phyloP scores from a whole-genome alignment of 1,140 invertebrate genomes.

The Eupeodes corollae region DNA sequence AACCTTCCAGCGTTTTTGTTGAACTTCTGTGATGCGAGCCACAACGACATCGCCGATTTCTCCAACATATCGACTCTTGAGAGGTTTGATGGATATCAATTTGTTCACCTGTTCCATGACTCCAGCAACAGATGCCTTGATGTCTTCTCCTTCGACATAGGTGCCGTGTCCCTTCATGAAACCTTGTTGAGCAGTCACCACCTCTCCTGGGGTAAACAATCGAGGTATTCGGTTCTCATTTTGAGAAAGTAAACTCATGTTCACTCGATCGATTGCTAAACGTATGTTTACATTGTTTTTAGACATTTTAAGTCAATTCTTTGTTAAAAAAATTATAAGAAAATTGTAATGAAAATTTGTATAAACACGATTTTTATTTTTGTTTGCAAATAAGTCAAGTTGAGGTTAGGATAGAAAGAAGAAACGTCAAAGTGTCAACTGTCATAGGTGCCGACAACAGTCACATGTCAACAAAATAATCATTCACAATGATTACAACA shows the following conservation, averaged over 20 bases:
- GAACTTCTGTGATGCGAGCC: slow-evolving; percentile 73
- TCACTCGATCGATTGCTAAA: slow-evolving; percentile 44
- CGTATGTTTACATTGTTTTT: slow-evolving; percentile 34
- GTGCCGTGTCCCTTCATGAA: slow-evolving; percentile 97
- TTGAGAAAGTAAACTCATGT: slow-evolving; percentile 42
- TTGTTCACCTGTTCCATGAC: slow-evolving; percentile 90
- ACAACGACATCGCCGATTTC: slow-evolving; percentile 97
- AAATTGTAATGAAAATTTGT: no score
- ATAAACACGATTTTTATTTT: no score
- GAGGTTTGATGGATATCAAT: slow-evolving; percentile 77
- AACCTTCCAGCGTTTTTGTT: slow-evolving; percentile 44
- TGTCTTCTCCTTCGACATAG: slow-evolving; percentile 66
- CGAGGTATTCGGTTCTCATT: slow-evolving; percentile 46
- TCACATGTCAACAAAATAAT: no score
- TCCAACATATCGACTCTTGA: slow-evolving; percentile 83
- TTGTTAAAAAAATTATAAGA: no score
- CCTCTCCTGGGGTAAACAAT: slow-evolving; percentile 77
- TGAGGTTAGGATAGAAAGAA: no score
- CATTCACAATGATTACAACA: no score
- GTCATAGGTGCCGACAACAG: no score
- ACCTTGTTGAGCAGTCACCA: slow-evolving; percentile 68
- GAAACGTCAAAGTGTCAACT: no score
- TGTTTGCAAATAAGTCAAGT: no score
- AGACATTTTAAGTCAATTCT: not conserved
- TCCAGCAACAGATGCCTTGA: slow-evolving; percentile 89